Evolutionary conservation across 2,797 vertebrate species (phyloP), one percentile per base, ranked within the genome.

Genomic region (Rhyacichthys aspro): DNA sequence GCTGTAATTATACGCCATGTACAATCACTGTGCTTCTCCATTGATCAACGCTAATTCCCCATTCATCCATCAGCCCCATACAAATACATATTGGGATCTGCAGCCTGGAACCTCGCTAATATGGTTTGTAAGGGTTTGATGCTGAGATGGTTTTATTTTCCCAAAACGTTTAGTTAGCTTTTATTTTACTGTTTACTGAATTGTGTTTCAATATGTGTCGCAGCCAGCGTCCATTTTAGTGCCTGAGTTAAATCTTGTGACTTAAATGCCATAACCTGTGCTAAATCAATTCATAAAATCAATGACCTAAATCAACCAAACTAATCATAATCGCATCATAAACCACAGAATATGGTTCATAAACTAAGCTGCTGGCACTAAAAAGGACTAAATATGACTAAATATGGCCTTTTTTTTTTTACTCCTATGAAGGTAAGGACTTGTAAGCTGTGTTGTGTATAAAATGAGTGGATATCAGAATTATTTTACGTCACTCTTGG

Each of bases 401-500:
- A 37, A 38, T 18, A 12, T 18, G 49, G 59, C 48, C 59, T 59
- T 69, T 63, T 66, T 57, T 17, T 38, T 75, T 62, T 64, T 67
- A 44, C 66, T 36, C 68, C 59, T 57, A 37, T 53, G 78, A 68
- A 87, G 83, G 83, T 89, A 87, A 41, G 74, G 71, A 73, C 74
- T n/a, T 74, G 63, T 68, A 63, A 63, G 63, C 65, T 80, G 43
- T 86, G 55, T 69, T 70, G 53, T 78, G 60, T 38, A 12, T 12
- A 57, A 79, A 75, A 84, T 77, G 86, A 89, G 88, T 89, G 85
- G 77, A 84, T 88, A 76, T 76, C 82, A 76, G 79, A 88, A 81
- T 79, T 67, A 9, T 18, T 36, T 11, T 17, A 23, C 19, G 5
- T 23, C 19, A 23, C 23, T 5, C 3, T 28, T 28, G 7, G 23